Evolutionary conservation across 2,888 invertebrate genomes (phyloP).

Genomic region (Timema podura): DNA sequence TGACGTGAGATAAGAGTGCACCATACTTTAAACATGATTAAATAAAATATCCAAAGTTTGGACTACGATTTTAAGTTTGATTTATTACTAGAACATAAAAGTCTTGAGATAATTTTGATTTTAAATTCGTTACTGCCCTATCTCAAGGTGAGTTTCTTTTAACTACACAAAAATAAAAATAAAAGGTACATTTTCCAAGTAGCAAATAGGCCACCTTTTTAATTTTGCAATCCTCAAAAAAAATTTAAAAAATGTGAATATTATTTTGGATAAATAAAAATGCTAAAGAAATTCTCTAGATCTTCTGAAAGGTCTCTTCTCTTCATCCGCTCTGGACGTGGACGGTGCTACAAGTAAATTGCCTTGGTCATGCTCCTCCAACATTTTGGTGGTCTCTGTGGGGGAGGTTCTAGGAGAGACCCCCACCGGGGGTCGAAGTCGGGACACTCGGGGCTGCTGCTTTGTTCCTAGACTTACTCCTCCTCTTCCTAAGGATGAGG

Average conservation of each 20-base stretch:
- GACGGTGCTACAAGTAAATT: constrained; percentile 38
- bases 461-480: constrained; percentile 57
- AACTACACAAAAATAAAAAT: too few relatives aligned
- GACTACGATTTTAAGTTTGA: too few relatives aligned
- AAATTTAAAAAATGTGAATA: not conserved
- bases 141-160: too few relatives aligned
- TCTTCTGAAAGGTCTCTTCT: constrained; percentile 40
- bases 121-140: too few relatives aligned
- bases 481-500: constrained; percentile 50
- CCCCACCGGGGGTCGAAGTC: constrained; percentile 37
- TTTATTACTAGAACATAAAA: not conserved
- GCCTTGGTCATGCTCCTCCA: constrained; percentile 35
- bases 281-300: constrained; percentile 47
- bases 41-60: too few relatives aligned
- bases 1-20: too few relatives aligned
- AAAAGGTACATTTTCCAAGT: too few relatives aligned
- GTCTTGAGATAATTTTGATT: constrained; percentile 1
- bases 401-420: constrained; percentile 42
- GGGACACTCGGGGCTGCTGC: constrained; percentile 49
- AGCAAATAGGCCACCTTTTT: too few relatives aligned
- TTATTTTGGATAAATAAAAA: constrained; percentile 13
- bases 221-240: too few relatives aligned
- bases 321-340: constrained; percentile 42
- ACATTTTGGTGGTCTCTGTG: constrained; percentile 55
- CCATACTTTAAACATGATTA: too few relatives aligned